These are phyloP conservation scores for Sebastiscus tertius DNA, from an alignment of 2,797 vertebrate genomes.

Conservation along the genomic window DNA sequence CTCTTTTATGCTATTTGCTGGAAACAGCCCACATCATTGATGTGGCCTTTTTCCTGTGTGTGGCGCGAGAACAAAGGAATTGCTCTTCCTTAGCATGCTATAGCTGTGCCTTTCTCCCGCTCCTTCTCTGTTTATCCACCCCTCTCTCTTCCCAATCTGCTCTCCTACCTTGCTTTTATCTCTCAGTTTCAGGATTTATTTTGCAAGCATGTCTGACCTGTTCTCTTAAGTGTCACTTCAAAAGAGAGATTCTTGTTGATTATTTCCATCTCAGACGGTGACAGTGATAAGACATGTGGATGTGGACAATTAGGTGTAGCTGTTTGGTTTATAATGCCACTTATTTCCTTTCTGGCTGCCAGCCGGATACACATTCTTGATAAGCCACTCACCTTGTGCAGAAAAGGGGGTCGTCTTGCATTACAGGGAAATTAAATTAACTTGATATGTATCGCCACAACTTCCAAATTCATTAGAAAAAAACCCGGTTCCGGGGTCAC, in stretches of 20 bases:
- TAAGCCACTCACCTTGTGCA: constrained; percentile 18
- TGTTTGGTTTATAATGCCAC: constrained; percentile 8
- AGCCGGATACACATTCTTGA: constrained; percentile 3
- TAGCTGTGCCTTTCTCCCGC: constrained; percentile 23
- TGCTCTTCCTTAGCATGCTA: constrained; percentile 57
- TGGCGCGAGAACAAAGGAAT: constrained; percentile 74
- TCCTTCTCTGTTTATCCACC: constrained; percentile 36
- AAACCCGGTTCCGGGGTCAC: constrained; percentile 40
- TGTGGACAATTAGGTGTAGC: constrained; percentile 9
- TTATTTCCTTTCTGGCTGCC: constrained; percentile 17
- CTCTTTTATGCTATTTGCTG: constrained; percentile 53
- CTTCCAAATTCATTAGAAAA: constrained; percentile 51
- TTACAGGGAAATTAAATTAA: constrained; percentile 44
- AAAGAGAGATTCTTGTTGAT: constrained; percentile 44
- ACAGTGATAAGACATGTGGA: constrained; percentile 13
- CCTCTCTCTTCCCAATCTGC: constrained; percentile 26
- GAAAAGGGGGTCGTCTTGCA: background rate
- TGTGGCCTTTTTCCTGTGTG: constrained; percentile 72
- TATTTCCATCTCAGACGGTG: constrained; percentile 25
- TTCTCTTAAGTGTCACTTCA: constrained; percentile 55
- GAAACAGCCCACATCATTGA: constrained; percentile 70
- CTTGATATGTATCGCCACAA: constrained; percentile 13
- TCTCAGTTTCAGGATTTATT: constrained; percentile 64
- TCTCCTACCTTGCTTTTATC: constrained; percentile 61
- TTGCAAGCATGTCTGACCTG: constrained; percentile 54